Percentiles rank a stretch among this genome's conserved stretches.
Conservation (phyloP, 2,888 invertebrate genomes). For the Anorthoa munda region DNA sequence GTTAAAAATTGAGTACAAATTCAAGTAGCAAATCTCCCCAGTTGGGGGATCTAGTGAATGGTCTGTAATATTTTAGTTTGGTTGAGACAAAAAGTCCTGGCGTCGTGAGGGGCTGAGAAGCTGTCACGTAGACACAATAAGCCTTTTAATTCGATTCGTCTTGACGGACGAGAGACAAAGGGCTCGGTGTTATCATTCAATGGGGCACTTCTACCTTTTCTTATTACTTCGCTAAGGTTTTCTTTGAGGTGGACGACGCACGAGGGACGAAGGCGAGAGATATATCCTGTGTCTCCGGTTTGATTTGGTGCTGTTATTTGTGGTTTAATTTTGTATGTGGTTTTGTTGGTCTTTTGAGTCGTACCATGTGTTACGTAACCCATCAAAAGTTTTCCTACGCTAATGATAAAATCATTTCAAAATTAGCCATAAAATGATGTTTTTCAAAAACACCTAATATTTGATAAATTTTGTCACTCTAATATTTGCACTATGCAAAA, state of each 20-base stretch:
- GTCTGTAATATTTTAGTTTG: constrained; percentile 91
- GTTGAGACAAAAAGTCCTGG: constrained; percentile 88
- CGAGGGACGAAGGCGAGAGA: constrained; percentile 68
- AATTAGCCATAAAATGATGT: too few relatives aligned
- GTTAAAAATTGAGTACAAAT: constrained; percentile 91
- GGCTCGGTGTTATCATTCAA: constrained; percentile 90
- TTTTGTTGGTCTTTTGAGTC: background rate
- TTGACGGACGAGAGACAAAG: constrained; percentile 90
- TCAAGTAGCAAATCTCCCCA: constrained; percentile 87
- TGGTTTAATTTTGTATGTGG: background rate
- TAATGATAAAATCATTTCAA: too few relatives aligned
- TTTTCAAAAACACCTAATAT: too few relatives aligned
- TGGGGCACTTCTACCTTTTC: constrained; percentile 91
- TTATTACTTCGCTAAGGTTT: constrained; percentile 89
- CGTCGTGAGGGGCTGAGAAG: constrained; percentile 79
- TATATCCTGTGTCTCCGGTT: constrained; percentile 56
- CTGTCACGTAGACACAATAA: constrained; percentile 91
- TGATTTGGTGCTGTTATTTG: constrained; percentile 10
- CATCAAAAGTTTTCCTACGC: background rate
- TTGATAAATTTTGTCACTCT: too few relatives aligned
- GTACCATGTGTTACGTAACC: too few relatives aligned
- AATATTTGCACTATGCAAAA: background rate
- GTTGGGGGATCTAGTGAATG: constrained; percentile 87
- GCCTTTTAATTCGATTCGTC: constrained; percentile 91
- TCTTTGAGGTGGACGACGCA: constrained; percentile 82